These are phyloP conservation scores for Osmerus mordax DNA, from an alignment of 2,113 vertebrate genomes.

Conservation along the genomic window DNA sequence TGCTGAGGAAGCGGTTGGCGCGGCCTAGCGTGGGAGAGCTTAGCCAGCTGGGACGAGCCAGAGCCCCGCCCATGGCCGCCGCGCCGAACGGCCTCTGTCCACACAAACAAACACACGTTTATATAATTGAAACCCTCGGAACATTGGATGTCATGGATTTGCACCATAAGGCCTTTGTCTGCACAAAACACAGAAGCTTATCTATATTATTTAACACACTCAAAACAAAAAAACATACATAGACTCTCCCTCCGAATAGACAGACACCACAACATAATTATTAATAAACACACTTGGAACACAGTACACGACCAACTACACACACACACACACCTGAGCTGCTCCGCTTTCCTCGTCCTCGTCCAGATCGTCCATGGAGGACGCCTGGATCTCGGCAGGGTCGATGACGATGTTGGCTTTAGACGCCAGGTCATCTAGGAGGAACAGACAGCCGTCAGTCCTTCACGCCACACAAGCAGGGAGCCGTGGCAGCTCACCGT, in stretches of 20 bases:
- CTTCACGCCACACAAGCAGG: too few species aligned
- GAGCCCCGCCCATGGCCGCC: conserved; percentile 80
- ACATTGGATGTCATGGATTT: too few species aligned
- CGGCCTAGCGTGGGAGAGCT: conserved; percentile 94
- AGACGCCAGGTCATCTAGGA: conserved; percentile 86
- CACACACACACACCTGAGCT: conserved; percentile 73
- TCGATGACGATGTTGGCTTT: conserved; percentile 95
- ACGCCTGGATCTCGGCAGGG: conserved; percentile 85
- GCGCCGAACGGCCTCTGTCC: conserved; percentile 57
- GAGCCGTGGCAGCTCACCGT: too few species aligned
- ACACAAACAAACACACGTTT: background rate
- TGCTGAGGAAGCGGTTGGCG: conserved; percentile 95
- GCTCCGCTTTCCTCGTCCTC: conserved; percentile 87
- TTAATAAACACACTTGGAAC: too few species aligned
- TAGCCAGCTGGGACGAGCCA: conserved; percentile 90
- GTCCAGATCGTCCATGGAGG: conserved; percentile 95
- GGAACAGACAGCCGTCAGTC: conserved; percentile 10
- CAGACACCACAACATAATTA: too few species aligned
- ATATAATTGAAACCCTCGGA: background rate
- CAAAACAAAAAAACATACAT: too few species aligned
- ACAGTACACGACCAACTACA: too few species aligned
- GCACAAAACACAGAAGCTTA: too few species aligned
- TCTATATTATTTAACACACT: too few species aligned
- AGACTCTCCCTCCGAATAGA: too few species aligned
- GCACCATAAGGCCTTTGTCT: too few species aligned